Base-by-base conservation (phyloP, 2,888 invertebrate genomes). In the Iphiclides podalirius region DNA sequence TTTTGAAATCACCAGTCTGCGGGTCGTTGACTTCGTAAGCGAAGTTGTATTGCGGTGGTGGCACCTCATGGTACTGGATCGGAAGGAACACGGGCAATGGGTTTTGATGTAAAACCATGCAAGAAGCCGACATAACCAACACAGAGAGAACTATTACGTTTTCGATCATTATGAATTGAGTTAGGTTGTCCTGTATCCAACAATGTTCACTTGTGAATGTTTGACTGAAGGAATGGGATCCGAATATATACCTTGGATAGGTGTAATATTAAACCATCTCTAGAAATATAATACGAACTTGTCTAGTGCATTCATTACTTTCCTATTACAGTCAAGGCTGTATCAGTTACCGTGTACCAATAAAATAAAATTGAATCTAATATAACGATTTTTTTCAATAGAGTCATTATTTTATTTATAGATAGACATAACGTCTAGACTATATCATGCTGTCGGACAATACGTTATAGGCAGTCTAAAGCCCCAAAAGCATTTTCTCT, bases 11-110 rank as follows among this genome's bases (percentile, higher is more conserved):
- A 12, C 91, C 90, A 0, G 91, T 90, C 14, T 83, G 70, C 1
- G 70, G 70, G 52, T 91, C 90, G 55, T 90, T 89, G 13, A 91
- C 89, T 38, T 90, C 86, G 55, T 91, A 91, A 1, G 88, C 84
- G 58, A 88, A 91, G 58, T 84, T 83, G 68, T 91, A 91, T 45
- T 58, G 60, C 1, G 63, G 61, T 43, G 64, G 61, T 3, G 58
- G 60, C n/a, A n/a, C n/a, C 13, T 16, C 26, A 7, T 47, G 40
- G 34, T 59, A 60, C 3, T 53, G 61, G 9, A 47, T 35, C 9
- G 52, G 58, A 26, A 64, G 50, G 40, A 58, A 56, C 31, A 64
- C 48, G 7, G 63, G 63, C 4, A 60, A 48, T 1, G 59, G 60
- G 2, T 66, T 64, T 54, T 75, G 83, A 54, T 79, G 83, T 8